Conservation (phyloP, 92 coral and sea anemone species). For the Epizoanthus fatuus region DNA sequence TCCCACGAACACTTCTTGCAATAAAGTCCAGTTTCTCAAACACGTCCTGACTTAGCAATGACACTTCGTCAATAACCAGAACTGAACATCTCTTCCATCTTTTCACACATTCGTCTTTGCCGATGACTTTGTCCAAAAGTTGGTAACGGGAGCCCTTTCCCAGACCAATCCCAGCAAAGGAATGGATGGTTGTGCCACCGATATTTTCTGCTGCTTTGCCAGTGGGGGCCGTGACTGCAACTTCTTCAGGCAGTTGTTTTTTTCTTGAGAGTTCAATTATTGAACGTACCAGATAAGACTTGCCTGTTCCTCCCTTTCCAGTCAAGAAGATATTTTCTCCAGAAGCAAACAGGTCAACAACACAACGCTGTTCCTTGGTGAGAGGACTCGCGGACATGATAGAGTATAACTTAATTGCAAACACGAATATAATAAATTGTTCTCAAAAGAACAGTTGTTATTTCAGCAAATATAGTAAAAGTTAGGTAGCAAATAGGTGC, state of each 20-base stretch:
- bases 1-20: constrained; percentile 16
- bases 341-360: background rate
- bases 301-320: background rate
- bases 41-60: constrained; percentile 49
- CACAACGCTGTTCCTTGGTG: background rate
- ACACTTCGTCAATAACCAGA: constrained; percentile 57
- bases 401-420: too few species aligned
- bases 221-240: constrained; percentile 26
- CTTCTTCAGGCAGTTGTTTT: background rate
- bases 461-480: too few species aligned
- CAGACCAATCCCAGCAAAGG: constrained; percentile 27
- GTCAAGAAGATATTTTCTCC: background rate
- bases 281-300: background rate
- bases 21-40: constrained; percentile 62
- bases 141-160: constrained; percentile 25
- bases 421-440: too few species aligned
- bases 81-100: constrained; percentile 43
- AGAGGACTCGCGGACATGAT: background rate
- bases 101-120: constrained; percentile 22
- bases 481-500: too few species aligned
- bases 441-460: too few species aligned
- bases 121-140: background rate
- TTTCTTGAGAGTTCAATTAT: background rate
- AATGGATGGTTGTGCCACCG: constrained; percentile 23
- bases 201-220: constrained; percentile 27